Evolutionary conservation across 1,140 invertebrate genomes (phyloP).

Genomic region (Caenorhabditis brenneri): DNA sequence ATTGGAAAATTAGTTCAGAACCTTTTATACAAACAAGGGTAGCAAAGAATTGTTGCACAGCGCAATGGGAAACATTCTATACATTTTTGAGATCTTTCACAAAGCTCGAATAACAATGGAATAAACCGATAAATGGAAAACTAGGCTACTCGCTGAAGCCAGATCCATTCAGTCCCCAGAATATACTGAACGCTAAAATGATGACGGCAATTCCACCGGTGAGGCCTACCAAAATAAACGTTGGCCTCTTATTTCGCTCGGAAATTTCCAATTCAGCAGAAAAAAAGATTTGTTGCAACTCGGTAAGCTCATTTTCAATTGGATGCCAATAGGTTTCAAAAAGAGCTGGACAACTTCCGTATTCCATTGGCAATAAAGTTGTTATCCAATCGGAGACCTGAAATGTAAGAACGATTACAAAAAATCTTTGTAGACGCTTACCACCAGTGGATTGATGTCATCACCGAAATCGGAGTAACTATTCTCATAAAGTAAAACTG

Average conservation of each 20-base stretch:
- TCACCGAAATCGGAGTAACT: slow-evolving; percentile 24
- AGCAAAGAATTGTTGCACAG: too few species aligned
- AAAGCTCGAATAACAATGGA: neutral
- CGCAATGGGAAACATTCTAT: too few species aligned
- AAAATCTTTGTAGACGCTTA: neutral
- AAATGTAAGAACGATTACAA: neutral
- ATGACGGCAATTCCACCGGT: slow-evolving; percentile 24
- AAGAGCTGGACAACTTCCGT: slow-evolving; percentile 25
- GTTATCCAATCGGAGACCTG: slow-evolving; percentile 27
- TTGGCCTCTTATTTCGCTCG: slow-evolving; percentile 9
- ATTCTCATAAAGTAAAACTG: slow-evolving; percentile 8
- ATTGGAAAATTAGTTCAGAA: neutral
- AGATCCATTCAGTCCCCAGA: slow-evolving; percentile 32
- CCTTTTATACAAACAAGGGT: neutral
- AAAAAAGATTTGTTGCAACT: slow-evolving; percentile 37
- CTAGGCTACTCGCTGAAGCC: neutral
- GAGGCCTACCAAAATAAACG: neutral
- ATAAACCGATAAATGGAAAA: neutral
- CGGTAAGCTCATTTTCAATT: slow-evolving; percentile 14
- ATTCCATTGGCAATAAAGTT: neutral
- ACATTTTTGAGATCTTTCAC: neutral
- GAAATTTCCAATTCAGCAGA: slow-evolving; percentile 4
- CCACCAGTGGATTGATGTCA: slow-evolving; percentile 18
- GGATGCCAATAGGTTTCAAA: slow-evolving; percentile 38
- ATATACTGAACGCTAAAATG: slow-evolving; percentile 21